phyloP scores from a whole-genome alignment of 2,888 invertebrate genomes.

The Strigamia transsilvanica region DNA sequence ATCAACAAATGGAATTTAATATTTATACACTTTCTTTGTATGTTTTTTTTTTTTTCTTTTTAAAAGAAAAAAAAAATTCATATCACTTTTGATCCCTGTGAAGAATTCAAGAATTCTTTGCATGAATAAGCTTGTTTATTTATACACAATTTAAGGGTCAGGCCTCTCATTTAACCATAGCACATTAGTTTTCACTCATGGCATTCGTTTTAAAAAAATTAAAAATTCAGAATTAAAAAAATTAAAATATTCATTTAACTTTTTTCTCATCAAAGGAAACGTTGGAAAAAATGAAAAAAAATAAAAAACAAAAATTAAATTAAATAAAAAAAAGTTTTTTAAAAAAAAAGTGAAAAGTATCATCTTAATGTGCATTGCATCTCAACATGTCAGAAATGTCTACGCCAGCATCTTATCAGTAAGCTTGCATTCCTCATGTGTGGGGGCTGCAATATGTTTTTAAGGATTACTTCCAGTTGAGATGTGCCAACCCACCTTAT shows the following conservation, averaged over 20 bases:
- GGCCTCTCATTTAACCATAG: background rate
- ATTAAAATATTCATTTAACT: background rate
- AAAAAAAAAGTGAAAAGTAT: background rate
- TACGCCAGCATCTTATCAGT: conserved; percentile 2
- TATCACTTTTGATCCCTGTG: background rate
- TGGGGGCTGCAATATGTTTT: conserved; percentile 12
- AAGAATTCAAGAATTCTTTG: background rate
- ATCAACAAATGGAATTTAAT: conserved; percentile 10
- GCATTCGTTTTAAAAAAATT: background rate
- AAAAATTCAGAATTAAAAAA: background rate
- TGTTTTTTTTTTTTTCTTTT: background rate
- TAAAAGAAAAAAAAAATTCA: background rate
- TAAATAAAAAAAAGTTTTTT: no score
- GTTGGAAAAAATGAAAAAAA: no score
- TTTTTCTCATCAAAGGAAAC: background rate
- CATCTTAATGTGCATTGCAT: conserved; percentile 10
- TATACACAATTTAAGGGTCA: background rate
- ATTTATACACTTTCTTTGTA: background rate
- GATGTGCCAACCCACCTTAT: conserved; percentile 12
- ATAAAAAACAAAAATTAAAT: no score
- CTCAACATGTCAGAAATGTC: conserved; percentile 20
- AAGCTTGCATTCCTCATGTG: conserved; percentile 14
- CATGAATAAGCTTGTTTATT: background rate
- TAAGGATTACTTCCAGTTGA: conserved; percentile 20
- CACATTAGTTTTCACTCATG: background rate